phyloP scores from a whole-genome alignment of 2,888 invertebrate species.

The Phragmatobia fuliginosa region DNA sequence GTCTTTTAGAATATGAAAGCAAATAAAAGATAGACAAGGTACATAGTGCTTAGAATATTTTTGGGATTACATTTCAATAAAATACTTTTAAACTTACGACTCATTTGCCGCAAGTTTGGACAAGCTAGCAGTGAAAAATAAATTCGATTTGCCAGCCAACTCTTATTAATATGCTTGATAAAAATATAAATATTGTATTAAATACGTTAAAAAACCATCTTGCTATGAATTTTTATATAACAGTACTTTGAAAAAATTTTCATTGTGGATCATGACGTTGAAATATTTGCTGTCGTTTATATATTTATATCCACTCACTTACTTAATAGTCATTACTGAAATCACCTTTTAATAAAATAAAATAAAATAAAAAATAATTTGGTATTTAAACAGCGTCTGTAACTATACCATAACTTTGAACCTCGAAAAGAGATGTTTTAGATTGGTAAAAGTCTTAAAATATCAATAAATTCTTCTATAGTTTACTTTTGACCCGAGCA shows the following conservation, averaged over 20 bases:
- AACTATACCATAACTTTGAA: background rate
- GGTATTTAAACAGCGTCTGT: background rate
- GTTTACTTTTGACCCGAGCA: background rate
- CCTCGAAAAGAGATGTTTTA: background rate
- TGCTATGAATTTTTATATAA: background rate
- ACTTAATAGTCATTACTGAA: background rate
- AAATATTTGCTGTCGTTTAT: background rate
- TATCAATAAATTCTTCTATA: conserved; percentile 1
- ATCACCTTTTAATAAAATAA: background rate
- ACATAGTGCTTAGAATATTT: conserved; percentile 43
- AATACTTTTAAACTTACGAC: conserved; percentile 19
- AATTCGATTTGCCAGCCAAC: conserved; percentile 5
- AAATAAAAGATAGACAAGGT: conserved; percentile 62
- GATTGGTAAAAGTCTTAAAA: background rate
- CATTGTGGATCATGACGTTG: background rate
- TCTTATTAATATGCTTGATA: conserved; percentile 14
- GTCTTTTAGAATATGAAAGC: conserved; percentile 82
- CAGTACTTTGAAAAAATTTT: conserved; percentile 3
- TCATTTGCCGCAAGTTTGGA: background rate
- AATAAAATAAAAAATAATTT: background rate
- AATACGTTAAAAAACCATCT: background rate
- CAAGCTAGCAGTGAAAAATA: conserved; percentile 5
- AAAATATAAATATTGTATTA: conserved; percentile 5
- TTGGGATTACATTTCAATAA: conserved; percentile 32
- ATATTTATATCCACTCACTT: background rate